Conservation (phyloP, 2,888 invertebrate genomes). For the Agelastica alni region DNA sequence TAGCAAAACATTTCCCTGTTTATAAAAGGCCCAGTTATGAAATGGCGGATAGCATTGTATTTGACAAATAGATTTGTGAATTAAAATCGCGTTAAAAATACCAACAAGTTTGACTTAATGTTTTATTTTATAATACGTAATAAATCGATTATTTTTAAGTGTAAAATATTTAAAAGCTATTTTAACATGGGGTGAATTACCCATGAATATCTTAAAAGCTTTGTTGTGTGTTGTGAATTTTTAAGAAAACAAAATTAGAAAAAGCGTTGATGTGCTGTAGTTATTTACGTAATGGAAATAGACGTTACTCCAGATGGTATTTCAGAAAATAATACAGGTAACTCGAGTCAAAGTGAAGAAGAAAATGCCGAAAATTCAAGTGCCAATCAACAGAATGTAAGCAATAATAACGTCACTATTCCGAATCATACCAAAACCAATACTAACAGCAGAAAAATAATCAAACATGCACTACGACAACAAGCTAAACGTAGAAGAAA, state of each 20-base stretch:
- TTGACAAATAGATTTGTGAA: conserved; percentile 47
- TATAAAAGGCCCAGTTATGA: conserved; percentile 53
- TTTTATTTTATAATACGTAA: conserved; percentile 33
- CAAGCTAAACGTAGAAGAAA: conserved; percentile 79
- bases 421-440: conserved; percentile 42
- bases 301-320: conserved; percentile 53
- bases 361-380: conserved; percentile 40
- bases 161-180: conserved; percentile 33
- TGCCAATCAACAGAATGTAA: conserved; percentile 31
- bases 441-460: conserved; percentile 66
- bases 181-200: conserved; percentile 49
- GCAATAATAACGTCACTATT: conserved; percentile 32
- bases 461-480: conserved; percentile 76
- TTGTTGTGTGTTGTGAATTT: conserved; percentile 39
- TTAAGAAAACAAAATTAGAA: conserved; percentile 30
- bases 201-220: conserved; percentile 34
- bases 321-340: conserved; percentile 47
- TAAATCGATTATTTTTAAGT: conserved; percentile 36
- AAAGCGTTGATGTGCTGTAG: conserved; percentile 40
- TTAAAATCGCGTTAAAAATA: conserved; percentile 35
- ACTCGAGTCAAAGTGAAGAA: conserved; percentile 44
- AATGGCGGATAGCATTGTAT: conserved; percentile 57
- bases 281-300: conserved; percentile 55
- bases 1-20: conserved; percentile 48
- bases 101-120: conserved; percentile 35